A percentile compares a stretch with the other conserved stretches of the same genome.
phyloP scores from a whole-genome alignment of 2,888 invertebrate genomes.

The Tortrix viridana region DNA sequence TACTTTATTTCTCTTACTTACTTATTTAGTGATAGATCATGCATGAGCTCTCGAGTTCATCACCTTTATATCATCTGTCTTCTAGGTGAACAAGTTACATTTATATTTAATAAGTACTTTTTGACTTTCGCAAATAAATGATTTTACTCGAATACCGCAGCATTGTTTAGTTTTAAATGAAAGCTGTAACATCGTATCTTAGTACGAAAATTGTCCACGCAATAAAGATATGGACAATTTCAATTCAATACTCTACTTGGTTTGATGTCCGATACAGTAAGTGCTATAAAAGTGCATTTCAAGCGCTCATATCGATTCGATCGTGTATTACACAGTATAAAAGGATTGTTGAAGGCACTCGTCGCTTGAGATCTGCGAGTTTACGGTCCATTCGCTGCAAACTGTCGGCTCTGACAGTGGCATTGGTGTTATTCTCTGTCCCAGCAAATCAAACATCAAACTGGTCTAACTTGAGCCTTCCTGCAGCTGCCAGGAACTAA shows the following conservation, averaged over 20 bases:
- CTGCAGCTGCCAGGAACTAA: too few species aligned
- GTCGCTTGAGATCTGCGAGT: slow-evolving; percentile 52
- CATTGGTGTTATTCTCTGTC: slow-evolving; percentile 13
- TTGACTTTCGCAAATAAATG: too few species aligned
- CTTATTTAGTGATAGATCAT: too few species aligned
- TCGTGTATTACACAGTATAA: slow-evolving; percentile 51
- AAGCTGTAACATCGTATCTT: too few species aligned
- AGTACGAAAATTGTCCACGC: not conserved
- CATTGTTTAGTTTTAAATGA: not conserved
- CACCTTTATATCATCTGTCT: too few species aligned
- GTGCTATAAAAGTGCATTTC: slow-evolving; percentile 49
- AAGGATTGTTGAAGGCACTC: slow-evolving; percentile 57
- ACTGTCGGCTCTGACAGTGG: slow-evolving; percentile 47
- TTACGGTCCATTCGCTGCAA: slow-evolving; percentile 53
- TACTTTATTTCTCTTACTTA: too few species aligned
- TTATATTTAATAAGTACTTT: too few species aligned
- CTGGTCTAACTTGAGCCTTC: not conserved
- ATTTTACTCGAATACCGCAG: too few species aligned
- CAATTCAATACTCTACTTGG: slow-evolving; percentile 17
- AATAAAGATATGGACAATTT: not conserved
- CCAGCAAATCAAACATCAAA: too few species aligned
- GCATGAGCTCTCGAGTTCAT: too few species aligned
- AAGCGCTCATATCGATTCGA: slow-evolving; percentile 49
- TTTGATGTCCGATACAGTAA: slow-evolving; percentile 27
- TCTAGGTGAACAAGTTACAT: too few species aligned